These are phyloP conservation scores for Zapornia atra DNA, from an alignment of 2,113 vertebrate genomes.

Conservation along the genomic window DNA sequence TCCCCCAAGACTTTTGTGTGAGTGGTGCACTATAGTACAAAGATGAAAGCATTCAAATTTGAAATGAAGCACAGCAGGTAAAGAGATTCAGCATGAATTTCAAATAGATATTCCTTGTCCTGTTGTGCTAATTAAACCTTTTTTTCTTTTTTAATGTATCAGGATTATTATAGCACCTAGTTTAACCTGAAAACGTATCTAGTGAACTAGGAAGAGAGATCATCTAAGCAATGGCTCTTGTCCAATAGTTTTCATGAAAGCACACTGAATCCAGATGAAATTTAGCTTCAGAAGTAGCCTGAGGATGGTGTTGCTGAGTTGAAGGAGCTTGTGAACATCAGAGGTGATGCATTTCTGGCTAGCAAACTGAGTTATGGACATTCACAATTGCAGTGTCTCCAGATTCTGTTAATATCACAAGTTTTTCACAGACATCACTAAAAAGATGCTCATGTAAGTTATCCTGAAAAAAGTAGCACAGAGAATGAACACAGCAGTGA, in stretches of 20 bases:
- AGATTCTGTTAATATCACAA: not conserved
- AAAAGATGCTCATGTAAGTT: not conserved
- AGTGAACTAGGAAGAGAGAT: not conserved
- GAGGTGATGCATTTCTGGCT: not conserved
- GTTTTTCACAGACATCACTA: not conserved
- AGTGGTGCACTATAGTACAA: not conserved
- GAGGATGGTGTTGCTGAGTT: not conserved
- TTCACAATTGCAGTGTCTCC: not conserved
- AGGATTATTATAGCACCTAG: not conserved
- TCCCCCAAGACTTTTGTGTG: not conserved
- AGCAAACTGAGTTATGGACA: not conserved
- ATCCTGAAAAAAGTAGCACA: not conserved
- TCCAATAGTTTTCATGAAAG: not conserved
- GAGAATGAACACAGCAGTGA: not conserved
- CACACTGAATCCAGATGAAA: not conserved
- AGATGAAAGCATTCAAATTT: slow-evolving; percentile 34
- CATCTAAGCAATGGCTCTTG: not conserved
- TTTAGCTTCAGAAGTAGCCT: not conserved
- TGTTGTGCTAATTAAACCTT: not conserved
- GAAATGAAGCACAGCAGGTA: slow-evolving; percentile 24
- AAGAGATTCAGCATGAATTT: slow-evolving; percentile 20
- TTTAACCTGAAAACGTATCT: not conserved
- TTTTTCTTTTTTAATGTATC: not conserved
- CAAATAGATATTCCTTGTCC: not conserved
- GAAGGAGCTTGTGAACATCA: not conserved